Evolutionary conservation across 1,140 invertebrate genomes (phyloP).

Genomic region (Drosophila athabasca): DNA sequence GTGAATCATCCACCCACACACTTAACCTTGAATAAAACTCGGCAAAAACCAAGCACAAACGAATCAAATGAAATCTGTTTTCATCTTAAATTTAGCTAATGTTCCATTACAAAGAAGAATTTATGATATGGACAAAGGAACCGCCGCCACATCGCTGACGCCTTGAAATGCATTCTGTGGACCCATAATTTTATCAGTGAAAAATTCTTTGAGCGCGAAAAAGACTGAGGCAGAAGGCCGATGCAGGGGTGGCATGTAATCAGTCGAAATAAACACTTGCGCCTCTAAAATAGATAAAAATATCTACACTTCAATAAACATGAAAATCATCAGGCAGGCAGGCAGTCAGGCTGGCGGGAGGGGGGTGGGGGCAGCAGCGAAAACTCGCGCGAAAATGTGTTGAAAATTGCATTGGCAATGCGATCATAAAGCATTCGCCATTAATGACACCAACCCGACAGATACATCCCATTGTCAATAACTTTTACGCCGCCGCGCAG

Average conservation of each 20-base stretch:
- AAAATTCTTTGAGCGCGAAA: conserved; percentile 46
- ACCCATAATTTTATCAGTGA: conserved; percentile 67
- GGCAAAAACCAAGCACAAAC: background rate
- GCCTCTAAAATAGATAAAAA: conserved; percentile 82
- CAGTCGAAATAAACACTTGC: conserved; percentile 80
- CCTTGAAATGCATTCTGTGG: conserved; percentile 45
- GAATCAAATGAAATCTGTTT: conserved; percentile 26
- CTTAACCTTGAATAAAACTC: conserved; percentile 17
- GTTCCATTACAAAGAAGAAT: conserved; percentile 42
- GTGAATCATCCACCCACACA: background rate
- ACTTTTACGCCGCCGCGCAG: conserved; percentile 77
- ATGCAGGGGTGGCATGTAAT: conserved; percentile 49
- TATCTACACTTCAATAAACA: conserved; percentile 83
- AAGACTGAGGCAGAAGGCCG: conserved; percentile 11
- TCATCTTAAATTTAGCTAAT: conserved; percentile 50
- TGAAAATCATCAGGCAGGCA: conserved; percentile 70
- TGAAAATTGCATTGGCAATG: conserved; percentile 81
- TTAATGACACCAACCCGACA: conserved; percentile 82
- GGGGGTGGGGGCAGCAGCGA: background rate
- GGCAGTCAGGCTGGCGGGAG: background rate
- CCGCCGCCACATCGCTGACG: conserved; percentile 15
- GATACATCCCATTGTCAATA: conserved; percentile 83
- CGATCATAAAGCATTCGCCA: conserved; percentile 83
- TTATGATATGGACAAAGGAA: conserved; percentile 48
- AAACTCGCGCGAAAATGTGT: conserved; percentile 73